Evolutionary conservation across 1,140 invertebrate species (phyloP), one percentile per base, ranked within the genome.

Genomic region (Megalopta genalis): DNA sequence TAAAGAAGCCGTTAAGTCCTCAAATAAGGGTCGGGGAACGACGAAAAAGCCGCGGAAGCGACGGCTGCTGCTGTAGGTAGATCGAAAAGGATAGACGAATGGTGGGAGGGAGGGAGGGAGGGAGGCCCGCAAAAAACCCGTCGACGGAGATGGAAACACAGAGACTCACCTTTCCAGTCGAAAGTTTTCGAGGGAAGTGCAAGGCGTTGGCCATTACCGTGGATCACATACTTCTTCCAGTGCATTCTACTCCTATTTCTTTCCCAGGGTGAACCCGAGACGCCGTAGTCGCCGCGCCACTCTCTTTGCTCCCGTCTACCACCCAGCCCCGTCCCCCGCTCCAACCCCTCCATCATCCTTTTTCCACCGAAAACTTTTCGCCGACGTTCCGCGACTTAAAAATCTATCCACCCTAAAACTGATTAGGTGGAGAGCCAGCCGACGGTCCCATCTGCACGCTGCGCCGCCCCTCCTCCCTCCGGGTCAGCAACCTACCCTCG

Each of bases 151-250:
- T 42, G 32, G 18, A 37, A 46, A 16, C 12, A 37, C 49, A 57
- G 67, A 70, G 77, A 77, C 72, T 85, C 82, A 70, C 77, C 72
- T 84, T 46, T 77, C 72, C 49, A 46, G 73, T 77, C 57, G 32
- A 86, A 86, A 82, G 67, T 86, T 86, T 78, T 82, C 68, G 65
- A 68, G 25, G 66, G 39, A 84, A 66, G 65, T 70, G 64, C 64
- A 59, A 78, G 77, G 69, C 74, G 78, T 85, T 39, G 83, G 69
- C 84, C 78, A 85, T 85, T 85, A 85, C 79, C 73, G 74, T 67
- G 84, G 83, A 84, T 85, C 83, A 71, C 79, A 85, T 71, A 74
- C 73, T 84, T 85, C 70, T 85, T 68, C 52, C 67, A 42, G 73
- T 71, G 77, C 67, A 42, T 70, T 80, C 73, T 66, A 32, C 70